Conservation (phyloP, 2,113 vertebrate genomes). For the Seriola quinqueradiata region DNA sequence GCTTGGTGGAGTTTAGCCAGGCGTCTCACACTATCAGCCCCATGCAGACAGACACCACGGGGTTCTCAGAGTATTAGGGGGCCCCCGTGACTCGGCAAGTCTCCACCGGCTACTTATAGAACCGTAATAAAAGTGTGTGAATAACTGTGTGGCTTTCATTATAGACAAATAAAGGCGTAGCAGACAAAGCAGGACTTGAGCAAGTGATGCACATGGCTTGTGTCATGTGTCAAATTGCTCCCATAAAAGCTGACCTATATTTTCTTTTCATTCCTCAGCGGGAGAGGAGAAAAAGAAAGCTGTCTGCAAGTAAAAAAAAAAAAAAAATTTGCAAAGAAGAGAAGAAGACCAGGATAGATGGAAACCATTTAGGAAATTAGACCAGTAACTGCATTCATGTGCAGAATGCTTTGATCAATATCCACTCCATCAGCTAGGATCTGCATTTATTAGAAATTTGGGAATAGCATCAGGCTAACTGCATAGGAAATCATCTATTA, state of each 20-base stretch:
- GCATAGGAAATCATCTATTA: conserved; percentile 42
- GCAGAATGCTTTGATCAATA: conserved; percentile 52
- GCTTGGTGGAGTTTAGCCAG: conserved; percentile 75
- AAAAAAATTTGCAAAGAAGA: conserved; percentile 5
- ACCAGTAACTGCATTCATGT: conserved; percentile 45
- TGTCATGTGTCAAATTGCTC: conserved; percentile 80
- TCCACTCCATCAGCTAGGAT: conserved; percentile 41
- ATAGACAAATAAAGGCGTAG: conserved; percentile 61
- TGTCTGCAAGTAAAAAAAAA: conserved; percentile 31
- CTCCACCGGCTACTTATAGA: conserved; percentile 73
- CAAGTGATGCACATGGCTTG: conserved; percentile 66
- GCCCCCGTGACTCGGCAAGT: conserved; percentile 68
- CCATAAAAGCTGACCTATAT: conserved; percentile 81
- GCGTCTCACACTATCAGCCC: conserved; percentile 76
- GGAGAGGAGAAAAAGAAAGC: conserved; percentile 45
- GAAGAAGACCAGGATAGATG: conserved; percentile 27
- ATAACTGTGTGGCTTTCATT: conserved; percentile 69
- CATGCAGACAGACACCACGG: conserved; percentile 68
- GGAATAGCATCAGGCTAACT: conserved; percentile 42
- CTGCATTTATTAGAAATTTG: conserved; percentile 41
- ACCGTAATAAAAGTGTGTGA: conserved; percentile 70
- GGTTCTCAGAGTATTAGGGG: conserved; percentile 68
- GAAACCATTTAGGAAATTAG: conserved; percentile 65
- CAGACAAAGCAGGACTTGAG: conserved; percentile 68
- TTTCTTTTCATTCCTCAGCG: conserved; percentile 63